Percentiles rank a stretch among this genome's conserved stretches.
Evolutionary conservation across 2,888 invertebrate species (phyloP).

Genomic region (Mythimna ferrago): DNA sequence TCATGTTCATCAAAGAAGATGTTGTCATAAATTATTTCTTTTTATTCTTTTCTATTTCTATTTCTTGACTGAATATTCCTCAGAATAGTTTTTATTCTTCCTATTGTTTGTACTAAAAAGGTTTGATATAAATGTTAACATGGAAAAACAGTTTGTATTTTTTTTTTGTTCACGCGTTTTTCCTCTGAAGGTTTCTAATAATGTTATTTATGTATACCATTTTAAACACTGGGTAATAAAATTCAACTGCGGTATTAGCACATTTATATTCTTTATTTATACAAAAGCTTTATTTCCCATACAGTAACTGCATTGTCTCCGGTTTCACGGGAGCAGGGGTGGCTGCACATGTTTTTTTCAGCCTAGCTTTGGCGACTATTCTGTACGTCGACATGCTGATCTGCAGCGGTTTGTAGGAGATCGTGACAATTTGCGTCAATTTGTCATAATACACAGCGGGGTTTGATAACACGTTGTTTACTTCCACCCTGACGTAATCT

Average conservation of each 20-base stretch:
- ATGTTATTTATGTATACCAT: neutral
- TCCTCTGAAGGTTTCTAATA: neutral
- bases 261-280: slow-evolving; percentile 6
- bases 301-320: slow-evolving; percentile 18
- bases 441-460: slow-evolving; percentile 58
- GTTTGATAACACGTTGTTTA: slow-evolving; percentile 54
- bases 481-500: slow-evolving; percentile 55
- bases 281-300: slow-evolving; percentile 7
- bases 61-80: neutral
- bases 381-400: slow-evolving; percentile 56
- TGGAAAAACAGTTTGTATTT: neutral
- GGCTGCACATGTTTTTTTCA: neutral
- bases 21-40: slow-evolving; percentile 20
- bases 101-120: neutral
- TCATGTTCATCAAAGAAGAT: slow-evolving; percentile 11
- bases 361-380: slow-evolving; percentile 49
- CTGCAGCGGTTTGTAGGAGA: slow-evolving; percentile 56
- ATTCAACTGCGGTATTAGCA: neutral
- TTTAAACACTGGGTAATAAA: slow-evolving; percentile 9
- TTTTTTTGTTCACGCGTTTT: neutral
- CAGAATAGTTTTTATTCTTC: neutral
- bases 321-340: neutral
- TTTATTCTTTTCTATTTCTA: neutral
- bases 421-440: slow-evolving; percentile 42
- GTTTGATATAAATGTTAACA: neutral